Evolutionary conservation across 2,888 invertebrate species (phyloP), one percentile per base, ranked within the genome.

Genomic region (Anorthoa munda): DNA sequence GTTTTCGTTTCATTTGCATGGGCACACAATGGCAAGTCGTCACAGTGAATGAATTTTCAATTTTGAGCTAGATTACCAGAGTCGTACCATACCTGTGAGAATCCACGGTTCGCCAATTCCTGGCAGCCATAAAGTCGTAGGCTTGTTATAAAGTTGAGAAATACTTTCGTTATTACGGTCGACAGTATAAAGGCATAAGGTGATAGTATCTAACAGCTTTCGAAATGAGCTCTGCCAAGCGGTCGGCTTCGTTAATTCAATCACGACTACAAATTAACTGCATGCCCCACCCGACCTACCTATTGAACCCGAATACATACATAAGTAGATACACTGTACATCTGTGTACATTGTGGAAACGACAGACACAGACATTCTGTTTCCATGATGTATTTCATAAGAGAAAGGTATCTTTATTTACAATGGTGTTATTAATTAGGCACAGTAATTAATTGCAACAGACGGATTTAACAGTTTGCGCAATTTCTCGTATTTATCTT

Each of bases 181-280:
- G 80, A 85, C 84, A 77, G 82, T 86, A 87, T 89, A 87, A 88
- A 89, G 86, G 81, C 85, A 86, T 87, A 87, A 84, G 82, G 82
- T 86, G 89, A 92, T 92, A 89, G 84, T 85, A 92, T 92, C 90
- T 90, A 90, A 91, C 85, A 87, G 89, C 89, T 92, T 92, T 90
- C 89, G 89, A 91, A 92, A 92, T 92, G 89, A 90, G 89, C 89
- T 90, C 86, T 84, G 85, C 88, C 83, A 79, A 85, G 87, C 87
- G 82, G 86, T 85, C 82, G 88, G 87, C 90, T 93, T 93, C 90
- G 91, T 94, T 93, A 93, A 93, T 93, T 93, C 92, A 93, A 93
- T 94, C 93, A 93, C 91, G 93, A 93, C 91, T 90, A 92, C 92
- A 92, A 94, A 93, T 94, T 91, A 93, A 91, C 90, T 90, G 88